Percentiles rank a stretch among this genome's conserved stretches.
These are phyloP conservation scores for Seira sanloemensis DNA, from an alignment of 2,888 invertebrate species.

Conservation along the genomic window DNA sequence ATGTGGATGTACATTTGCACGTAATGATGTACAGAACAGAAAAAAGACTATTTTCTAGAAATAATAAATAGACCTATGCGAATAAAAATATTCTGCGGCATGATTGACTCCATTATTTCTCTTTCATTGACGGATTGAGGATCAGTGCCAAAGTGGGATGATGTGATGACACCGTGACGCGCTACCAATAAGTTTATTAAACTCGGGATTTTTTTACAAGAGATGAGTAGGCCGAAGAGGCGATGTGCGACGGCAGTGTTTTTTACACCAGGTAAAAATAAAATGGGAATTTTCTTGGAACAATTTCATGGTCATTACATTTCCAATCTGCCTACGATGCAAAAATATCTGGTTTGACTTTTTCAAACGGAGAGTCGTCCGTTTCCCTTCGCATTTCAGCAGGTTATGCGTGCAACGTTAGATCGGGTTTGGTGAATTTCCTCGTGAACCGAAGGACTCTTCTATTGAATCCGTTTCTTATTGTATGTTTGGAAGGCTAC, in stretches of 20 bases:
- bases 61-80: neutral
- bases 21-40: neutral
- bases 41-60: neutral
- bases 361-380: neutral
- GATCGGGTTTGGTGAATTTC: neutral
- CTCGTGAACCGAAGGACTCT: neutral
- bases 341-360: neutral
- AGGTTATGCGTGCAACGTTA: neutral
- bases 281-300: too few species aligned
- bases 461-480: neutral
- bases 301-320: neutral
- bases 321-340: neutral
- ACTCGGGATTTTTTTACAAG: too few species aligned
- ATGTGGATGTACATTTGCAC: neutral
- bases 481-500: too few species aligned
- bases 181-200: too few species aligned
- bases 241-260: too few species aligned
- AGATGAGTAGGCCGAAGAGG: too few species aligned
- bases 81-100: conserved; percentile 42
- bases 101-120: conserved; percentile 25
- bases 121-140: conserved; percentile 25
- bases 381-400: neutral
- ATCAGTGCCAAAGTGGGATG: conserved; percentile 22
- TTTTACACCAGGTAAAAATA: too few species aligned
- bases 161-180: too few species aligned